Evolutionary conservation across 2,888 invertebrate genomes (phyloP).

Genomic region (Drosophila mettleri): DNA sequence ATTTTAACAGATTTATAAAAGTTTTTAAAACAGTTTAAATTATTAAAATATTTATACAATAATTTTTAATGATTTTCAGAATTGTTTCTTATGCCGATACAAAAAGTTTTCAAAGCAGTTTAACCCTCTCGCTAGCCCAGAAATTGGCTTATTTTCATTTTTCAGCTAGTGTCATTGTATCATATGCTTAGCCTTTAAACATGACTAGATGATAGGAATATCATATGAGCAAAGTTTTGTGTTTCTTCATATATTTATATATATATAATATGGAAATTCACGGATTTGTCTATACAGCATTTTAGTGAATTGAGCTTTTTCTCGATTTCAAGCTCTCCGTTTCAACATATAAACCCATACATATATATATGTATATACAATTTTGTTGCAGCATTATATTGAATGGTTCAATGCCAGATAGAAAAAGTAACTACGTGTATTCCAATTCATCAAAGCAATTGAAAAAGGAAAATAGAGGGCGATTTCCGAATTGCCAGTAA

Average conservation of each 20-base stretch:
- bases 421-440: slow-evolving; percentile 70
- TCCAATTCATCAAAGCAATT: slow-evolving; percentile 80
- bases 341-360: not conserved
- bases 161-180: slow-evolving; percentile 26
- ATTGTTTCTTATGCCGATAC: too few relatives aligned
- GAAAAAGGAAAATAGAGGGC: slow-evolving; percentile 59
- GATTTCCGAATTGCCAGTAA: slow-evolving; percentile 49
- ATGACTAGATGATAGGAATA: slow-evolving; percentile 37
- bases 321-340: slow-evolving; percentile 7
- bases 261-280: slow-evolving; percentile 2
- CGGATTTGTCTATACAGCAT: slow-evolving; percentile 30
- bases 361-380: slow-evolving; percentile 5
- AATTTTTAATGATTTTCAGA: too few relatives aligned
- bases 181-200: slow-evolving; percentile 25
- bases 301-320: slow-evolving; percentile 12
- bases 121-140: not conserved
- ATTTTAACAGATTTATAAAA: not conserved
- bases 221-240: slow-evolving; percentile 22
- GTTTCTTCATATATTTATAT: slow-evolving; percentile 16
- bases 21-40: too few relatives aligned
- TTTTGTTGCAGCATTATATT: slow-evolving; percentile 61
- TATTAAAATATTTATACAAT: too few relatives aligned
- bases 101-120: not conserved
- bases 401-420: slow-evolving; percentile 37
- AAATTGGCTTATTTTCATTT: not conserved